Percentiles rank a stretch among this genome's conserved stretches.
phyloP scores from a whole-genome alignment of 2,888 invertebrate genomes.

The Mesodorylaimus sp. region DNA sequence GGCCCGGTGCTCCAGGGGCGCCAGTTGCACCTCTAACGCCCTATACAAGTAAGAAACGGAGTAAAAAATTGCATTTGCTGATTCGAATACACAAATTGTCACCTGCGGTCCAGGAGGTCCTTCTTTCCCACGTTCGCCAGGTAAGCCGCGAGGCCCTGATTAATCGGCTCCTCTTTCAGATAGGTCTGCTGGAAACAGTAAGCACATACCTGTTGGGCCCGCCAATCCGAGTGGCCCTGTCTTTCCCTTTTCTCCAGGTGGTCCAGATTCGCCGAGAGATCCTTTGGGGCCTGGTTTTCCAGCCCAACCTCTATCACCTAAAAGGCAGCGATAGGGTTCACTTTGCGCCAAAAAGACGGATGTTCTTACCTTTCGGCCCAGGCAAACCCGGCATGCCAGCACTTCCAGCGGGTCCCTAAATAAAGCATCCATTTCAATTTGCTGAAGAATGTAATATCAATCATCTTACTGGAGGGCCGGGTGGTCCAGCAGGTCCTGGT shows the following conservation, averaged over 20 bases:
- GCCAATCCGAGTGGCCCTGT: not conserved
- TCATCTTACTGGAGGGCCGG: constrained; percentile 43
- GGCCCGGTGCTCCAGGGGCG: not conserved
- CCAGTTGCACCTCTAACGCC: not conserved
- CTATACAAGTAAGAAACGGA: not conserved
- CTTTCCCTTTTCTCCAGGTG: not conserved
- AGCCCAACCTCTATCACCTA: not conserved
- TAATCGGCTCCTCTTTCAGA: too few species aligned
- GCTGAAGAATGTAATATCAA: not conserved
- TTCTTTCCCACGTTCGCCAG: not conserved
- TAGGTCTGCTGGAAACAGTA: too few species aligned
- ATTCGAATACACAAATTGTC: too few species aligned
- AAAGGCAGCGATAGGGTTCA: not conserved
- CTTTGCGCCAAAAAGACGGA: not conserved
- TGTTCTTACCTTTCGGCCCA: not conserved
- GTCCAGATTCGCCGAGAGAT: not conserved
- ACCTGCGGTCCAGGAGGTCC: not conserved
- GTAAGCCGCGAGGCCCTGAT: not conserved
- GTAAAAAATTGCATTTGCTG: too few species aligned
- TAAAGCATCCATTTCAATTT: not conserved
- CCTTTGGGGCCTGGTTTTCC: not conserved
- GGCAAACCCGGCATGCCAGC: not conserved
- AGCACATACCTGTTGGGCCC: too few species aligned
- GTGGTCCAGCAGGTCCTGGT: constrained; percentile 43
- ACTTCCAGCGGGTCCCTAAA: not conserved